These are phyloP conservation scores for Telenomus remus DNA, from an alignment of 1,140 invertebrate species.

Conservation along the genomic window DNA sequence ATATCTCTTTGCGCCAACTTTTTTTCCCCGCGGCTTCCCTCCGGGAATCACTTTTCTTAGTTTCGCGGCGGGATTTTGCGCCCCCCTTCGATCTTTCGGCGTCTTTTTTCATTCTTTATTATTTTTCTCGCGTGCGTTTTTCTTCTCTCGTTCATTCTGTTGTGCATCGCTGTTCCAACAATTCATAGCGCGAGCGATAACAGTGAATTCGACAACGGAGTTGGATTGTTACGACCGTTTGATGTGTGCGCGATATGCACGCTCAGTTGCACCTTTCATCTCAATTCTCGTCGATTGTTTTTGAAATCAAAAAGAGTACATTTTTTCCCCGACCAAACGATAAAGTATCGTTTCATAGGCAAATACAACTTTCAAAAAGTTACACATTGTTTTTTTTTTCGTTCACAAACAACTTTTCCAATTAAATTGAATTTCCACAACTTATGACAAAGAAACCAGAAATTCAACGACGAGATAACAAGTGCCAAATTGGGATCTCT, in stretches of 20 bases:
- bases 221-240: slow-evolving; percentile 15
- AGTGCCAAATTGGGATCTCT: slow-evolving; percentile 22
- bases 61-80: slow-evolving; percentile 37
- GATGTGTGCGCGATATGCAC: slow-evolving; percentile 20
- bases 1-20: slow-evolving; percentile 54
- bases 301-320: too few species aligned
- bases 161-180: slow-evolving; percentile 17
- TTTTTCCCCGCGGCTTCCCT: slow-evolving; percentile 33
- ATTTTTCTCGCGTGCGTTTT: neutral
- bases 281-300: slow-evolving; percentile 19
- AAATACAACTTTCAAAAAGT: too few species aligned
- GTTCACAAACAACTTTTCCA: too few species aligned
- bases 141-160: neutral
- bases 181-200: slow-evolving; percentile 32
- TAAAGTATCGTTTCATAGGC: too few species aligned
- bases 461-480: slow-evolving; percentile 26
- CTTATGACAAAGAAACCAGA: slow-evolving; percentile 24
- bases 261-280: neutral
- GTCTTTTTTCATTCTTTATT: slow-evolving; percentile 7
- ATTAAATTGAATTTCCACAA: too few species aligned
- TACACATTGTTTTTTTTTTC: too few species aligned
- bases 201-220: slow-evolving; percentile 14
- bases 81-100: slow-evolving; percentile 14
- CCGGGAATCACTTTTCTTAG: slow-evolving; percentile 58
- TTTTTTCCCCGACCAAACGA: too few species aligned